Base-by-base conservation (phyloP, 2,888 invertebrate species). In the Phaonia tiefii region DNA sequence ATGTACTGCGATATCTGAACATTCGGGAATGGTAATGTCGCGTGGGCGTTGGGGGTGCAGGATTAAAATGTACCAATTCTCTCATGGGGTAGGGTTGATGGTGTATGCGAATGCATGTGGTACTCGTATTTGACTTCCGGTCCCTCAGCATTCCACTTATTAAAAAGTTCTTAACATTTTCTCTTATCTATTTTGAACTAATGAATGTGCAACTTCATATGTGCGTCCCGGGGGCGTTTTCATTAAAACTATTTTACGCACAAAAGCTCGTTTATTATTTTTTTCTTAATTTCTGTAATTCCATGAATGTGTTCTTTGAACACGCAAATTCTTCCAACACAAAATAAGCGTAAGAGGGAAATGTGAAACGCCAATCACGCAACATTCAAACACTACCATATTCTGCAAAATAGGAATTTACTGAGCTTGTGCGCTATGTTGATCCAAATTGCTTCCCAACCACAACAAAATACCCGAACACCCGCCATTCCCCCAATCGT, bases 211-310 rank as follows among this genome's bases (percentile, higher is more conserved):
- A 75, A 60, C 20, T 80, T 56, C 60, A 39, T 72, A 54, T 80
- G 58, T 70, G 71, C 49, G 69, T 73, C 79, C 75, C 69, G 65
- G 72, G 82, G 75, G 75, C 82, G 73, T 79, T 76, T 82, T 82
- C 82, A 76, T 79, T 82, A 79, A 79, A 82, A 82, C 75, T 79
- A 82, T 79, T 79, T 79, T 73, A 79, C 75, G 75, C 79, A 82
- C 65, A 80, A 79, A 75, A 82, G 76, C 82, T 76, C 73, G 72
- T 82, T 76, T 76, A 76, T 79, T 63, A 75, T 22, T 70, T 63
- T 79, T 49, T 72, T 51, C 58, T 66, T 78, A 60, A 63, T 75
- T 66, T 71, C 49, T 42, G 46, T 51, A 72, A 42, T 72, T 70
- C 49, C 51, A 42, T 63, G 71, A 54, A 65, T 76, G 46, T 65